A percentile compares a stretch with the other conserved stretches of the same genome.
phyloP scores from a whole-genome alignment of 2,113 vertebrate genomes.

The Prunella himalayana region DNA sequence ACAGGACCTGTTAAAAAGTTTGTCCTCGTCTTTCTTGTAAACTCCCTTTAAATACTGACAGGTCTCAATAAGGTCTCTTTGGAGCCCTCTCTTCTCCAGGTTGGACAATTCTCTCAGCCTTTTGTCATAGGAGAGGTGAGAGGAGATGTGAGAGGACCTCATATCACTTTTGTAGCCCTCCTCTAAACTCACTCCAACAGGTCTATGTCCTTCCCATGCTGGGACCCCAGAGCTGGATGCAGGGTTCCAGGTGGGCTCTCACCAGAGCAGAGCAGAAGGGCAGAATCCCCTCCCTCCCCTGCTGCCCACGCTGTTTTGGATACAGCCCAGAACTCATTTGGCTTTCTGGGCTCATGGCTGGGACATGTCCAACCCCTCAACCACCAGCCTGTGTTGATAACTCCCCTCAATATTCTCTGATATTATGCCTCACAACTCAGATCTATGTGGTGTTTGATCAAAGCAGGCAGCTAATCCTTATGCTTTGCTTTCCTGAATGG shows the following conservation, averaged over 20 bases:
- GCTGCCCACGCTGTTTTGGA: not conserved
- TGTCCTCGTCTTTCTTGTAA: not conserved
- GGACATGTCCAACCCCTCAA: not conserved
- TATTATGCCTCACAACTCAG: not conserved
- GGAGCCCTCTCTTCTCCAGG: not conserved
- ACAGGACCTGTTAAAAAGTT: fast-evolving
- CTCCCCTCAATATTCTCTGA: not conserved
- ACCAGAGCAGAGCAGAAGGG: not conserved
- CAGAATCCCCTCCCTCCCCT: not conserved
- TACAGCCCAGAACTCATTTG: fast-evolving
- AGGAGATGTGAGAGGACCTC: not conserved
- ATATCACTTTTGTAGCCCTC: not conserved
- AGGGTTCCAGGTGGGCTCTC: not conserved
- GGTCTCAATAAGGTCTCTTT: fast-evolving
- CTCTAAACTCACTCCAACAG: not conserved
- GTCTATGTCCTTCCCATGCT: not conserved
- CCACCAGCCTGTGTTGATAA: not conserved
- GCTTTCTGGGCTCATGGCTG: not conserved
- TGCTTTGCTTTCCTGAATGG: not conserved
- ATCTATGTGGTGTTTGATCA: not conserved
- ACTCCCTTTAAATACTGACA: not conserved
- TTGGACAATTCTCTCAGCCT: not conserved
- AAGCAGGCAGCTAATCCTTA: not conserved
- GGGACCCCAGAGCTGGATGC: not conserved
- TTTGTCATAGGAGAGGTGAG: not conserved